Evolutionary conservation across 1,140 invertebrate species (phyloP), one percentile per base, ranked within the genome.

Genomic region (Acarapis woodi): DNA sequence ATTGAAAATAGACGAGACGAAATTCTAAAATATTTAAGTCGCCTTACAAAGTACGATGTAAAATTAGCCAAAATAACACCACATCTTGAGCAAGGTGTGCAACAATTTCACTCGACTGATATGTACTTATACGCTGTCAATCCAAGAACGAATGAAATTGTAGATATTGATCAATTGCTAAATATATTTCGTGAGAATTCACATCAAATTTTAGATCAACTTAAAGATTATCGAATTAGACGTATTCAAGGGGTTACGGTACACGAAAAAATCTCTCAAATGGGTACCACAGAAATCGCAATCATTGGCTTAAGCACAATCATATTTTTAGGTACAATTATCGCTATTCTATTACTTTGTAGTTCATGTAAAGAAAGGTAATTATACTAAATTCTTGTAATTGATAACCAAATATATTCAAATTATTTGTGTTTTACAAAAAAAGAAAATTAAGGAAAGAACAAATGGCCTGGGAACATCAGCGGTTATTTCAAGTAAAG

Each of bases 91-190:
- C 58, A 48, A 55, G 49, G 66, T 55, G 44, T 48, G 55, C 38
- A 60, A 63, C 50, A 55, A 45, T 55, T 63, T 38, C 59, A 57
- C 19, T 67, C 68, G 19, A 78, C 74, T 20, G 73, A 80, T 45
- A 61, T 78, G 54, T 78, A 74, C 43, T 59, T 79, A 24, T 79
- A 80, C 48, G 75, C 71, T 1, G 70, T 79, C 5, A 73, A 79
- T 55, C 71, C 69, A 2, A 53, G 68, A 36, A 66, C 72, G 1
- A 78, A 80, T 49, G 61, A 70, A 1, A 68, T 80, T 39, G 62
- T 79, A 32, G 72, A 79, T 49, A 74, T 71, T 61, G 70, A 73
- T 33, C 63, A 65, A 1, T 48, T 79, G 18, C 64, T 74, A 52
- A 67, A 63, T 39, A 61, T 68, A 2, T 53, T 71, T 24, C 48